Evolutionary conservation across 2,888 invertebrate genomes (phyloP).

Genomic region (Drosophila borborema): DNA sequence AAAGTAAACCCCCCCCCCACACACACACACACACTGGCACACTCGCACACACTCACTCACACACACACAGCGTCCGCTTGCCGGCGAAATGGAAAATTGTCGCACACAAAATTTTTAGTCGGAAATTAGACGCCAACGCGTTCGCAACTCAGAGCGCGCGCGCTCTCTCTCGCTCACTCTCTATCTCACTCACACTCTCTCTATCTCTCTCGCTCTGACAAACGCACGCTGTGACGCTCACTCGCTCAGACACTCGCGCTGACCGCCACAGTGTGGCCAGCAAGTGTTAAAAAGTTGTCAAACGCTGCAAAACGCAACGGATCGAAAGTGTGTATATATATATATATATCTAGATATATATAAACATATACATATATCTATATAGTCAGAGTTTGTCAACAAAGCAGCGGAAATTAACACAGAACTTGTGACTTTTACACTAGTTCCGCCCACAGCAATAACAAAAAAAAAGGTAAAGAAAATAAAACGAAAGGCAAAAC

Average conservation of each 20-base stretch:
- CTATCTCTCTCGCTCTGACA: constrained; percentile 7
- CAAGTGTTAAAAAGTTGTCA: constrained; percentile 50
- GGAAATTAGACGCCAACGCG: constrained; percentile 76
- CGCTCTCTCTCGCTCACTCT: constrained; percentile 13
- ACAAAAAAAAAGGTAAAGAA: no score
- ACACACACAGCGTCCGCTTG: constrained; percentile 38
- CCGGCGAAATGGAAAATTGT: constrained; percentile 72
- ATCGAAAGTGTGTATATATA: constrained; percentile 37
- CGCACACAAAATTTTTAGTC: constrained; percentile 69
- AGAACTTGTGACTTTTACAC: constrained; percentile 2
- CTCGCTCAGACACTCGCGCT: constrained; percentile 5
- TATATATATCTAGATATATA: constrained; percentile 21
- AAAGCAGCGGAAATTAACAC: neutral
- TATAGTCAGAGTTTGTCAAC: constrained; percentile 5
- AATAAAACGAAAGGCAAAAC: neutral
- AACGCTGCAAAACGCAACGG: constrained; percentile 37
- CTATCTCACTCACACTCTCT: neutral
- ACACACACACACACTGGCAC: neutral
- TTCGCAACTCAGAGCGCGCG: constrained; percentile 41
- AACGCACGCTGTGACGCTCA: neutral
- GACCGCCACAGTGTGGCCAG: constrained; percentile 35
- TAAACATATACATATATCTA: constrained; percentile 1
- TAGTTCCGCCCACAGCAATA: neutral
- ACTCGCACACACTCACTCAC: constrained; percentile 8
- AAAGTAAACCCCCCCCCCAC: neutral